Conservation (phyloP, 2,797 vertebrate genomes). For the Gobionotothen gibberifrons region DNA sequence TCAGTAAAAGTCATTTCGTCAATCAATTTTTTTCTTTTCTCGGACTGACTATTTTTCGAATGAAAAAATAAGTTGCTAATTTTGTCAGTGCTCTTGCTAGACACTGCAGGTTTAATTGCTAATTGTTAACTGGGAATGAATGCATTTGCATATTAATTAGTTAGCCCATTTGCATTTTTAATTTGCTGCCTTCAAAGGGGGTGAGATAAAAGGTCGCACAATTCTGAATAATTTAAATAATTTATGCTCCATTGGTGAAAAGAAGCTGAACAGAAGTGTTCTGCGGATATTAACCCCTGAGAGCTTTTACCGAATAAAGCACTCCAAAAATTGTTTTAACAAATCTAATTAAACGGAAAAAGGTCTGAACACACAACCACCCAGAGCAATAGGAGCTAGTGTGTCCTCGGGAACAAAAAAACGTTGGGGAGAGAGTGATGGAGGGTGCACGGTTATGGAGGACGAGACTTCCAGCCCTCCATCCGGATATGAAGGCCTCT, state of each 20-base stretch:
- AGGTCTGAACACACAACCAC: constrained; percentile 86
- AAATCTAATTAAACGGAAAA: constrained; percentile 92
- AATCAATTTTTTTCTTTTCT: constrained; percentile 90
- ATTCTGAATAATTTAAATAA: constrained; percentile 99
- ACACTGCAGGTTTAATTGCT: constrained; percentile 99
- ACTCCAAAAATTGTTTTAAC: constrained; percentile 91
- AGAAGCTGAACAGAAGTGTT: constrained; percentile 99
- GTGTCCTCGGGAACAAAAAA: constrained; percentile 81
- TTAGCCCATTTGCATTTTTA: constrained; percentile 99
- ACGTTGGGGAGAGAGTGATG: constrained; percentile 77
- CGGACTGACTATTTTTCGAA: constrained; percentile 96
- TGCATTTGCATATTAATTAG: constrained; percentile 99
- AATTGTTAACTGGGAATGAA: constrained; percentile 99
- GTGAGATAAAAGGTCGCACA: constrained; percentile 99
- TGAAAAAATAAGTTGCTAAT: constrained; percentile 99
- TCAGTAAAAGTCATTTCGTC: constrained; percentile 96
- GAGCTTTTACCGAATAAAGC: constrained; percentile 91
- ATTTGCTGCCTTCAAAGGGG: constrained; percentile 99
- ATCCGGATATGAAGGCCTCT: constrained; percentile 80
- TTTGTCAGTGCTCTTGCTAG: constrained; percentile 99
- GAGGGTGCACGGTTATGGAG: constrained; percentile 74
- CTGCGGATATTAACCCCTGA: constrained; percentile 99
- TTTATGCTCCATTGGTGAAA: constrained; percentile 99
- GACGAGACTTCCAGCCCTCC: constrained; percentile 78
- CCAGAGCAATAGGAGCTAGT: constrained; percentile 82